Evolutionary conservation across 2,888 invertebrate species (phyloP), one percentile per base, ranked within the genome.

Genomic region (Torymus auratus): DNA sequence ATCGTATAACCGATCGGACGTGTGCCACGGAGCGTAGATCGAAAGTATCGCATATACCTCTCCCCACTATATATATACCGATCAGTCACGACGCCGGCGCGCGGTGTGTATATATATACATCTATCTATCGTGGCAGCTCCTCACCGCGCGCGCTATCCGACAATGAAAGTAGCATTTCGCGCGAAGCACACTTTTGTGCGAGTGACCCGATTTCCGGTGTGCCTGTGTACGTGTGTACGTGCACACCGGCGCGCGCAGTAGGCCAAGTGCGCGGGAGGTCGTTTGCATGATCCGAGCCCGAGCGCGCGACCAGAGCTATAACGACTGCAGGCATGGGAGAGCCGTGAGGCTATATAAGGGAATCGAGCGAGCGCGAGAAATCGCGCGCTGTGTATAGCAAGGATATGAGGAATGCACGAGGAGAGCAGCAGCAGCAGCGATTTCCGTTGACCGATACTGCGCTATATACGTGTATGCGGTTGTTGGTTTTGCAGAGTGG

Each of bases 121-220:
- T 28, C 3, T 7, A 28, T 28, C 28, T 28, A 28, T 28, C 28
- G n/a, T 4, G 7, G 3, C 28, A 4, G 28, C 28, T 28, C 28
- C 28, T 28, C 28, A 7, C 28, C 3, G 5, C 28, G 28, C 28
- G 28, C 28, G 28, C 28, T 28, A 61, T 52, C 85, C 86, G 88
- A 88, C 89, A 89, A 89, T 89, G 90, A 90, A 90, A 90, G 90
- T 90, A 88, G 89, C 87, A 84, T 86, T 86, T 72, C 78, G 85
- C 84, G 83, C 84, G 84, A 84, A 85, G 85, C 83, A 86, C 80
- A 82, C 88, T 88, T 89, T 90, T 88, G 89, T 86, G 85, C 85
- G 83, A 82, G 85, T 88, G 89, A 89, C 90, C 90, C 86, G 86
- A 88, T 90, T 90, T 86, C 86, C 86, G 86, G 85, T 86, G 7